A percentile compares a stretch with the other conserved stretches of the same genome.
Conservation (phyloP, 1,140 invertebrate species). For the Pygmarrhopalites habei region DNA sequence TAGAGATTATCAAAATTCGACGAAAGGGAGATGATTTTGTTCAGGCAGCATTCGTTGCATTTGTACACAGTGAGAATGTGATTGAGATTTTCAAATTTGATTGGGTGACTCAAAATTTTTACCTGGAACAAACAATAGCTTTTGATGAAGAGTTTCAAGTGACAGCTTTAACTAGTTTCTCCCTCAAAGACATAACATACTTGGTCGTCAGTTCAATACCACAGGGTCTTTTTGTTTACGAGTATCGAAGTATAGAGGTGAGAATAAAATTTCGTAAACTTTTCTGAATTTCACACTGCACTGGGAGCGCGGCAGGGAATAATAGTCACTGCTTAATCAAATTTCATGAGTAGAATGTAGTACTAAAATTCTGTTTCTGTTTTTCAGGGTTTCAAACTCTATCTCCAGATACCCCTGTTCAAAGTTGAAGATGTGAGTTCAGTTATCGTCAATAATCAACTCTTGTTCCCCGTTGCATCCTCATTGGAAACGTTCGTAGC, state of each 20-base stretch:
- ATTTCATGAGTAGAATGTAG: not conserved
- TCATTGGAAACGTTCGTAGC: not conserved
- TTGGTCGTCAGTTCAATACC: not conserved
- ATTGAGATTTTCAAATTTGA: conserved; percentile 4
- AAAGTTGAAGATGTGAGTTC: not conserved
- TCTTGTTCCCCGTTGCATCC: conserved; percentile 1
- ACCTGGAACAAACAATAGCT: not conserved
- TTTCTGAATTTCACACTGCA: not conserved
- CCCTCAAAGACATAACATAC: not conserved
- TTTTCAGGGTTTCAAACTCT: not conserved
- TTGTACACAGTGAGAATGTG: not conserved
- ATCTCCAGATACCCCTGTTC: not conserved
- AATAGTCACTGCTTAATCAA: too few species aligned
- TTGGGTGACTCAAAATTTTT: not conserved
- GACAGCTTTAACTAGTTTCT: not conserved
- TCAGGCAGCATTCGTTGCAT: not conserved
- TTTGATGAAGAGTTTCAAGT: not conserved
- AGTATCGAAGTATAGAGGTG: conserved; percentile 4
- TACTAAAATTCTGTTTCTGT: not conserved
- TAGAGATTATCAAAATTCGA: not conserved
- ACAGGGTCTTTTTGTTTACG: not conserved
- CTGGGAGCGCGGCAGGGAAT: too few species aligned
- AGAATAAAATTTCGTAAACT: not conserved
- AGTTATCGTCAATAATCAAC: not conserved
- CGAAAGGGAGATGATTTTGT: not conserved